Evolutionary conservation across 2,113 vertebrate species (phyloP), one percentile per base, ranked within the genome.

Genomic region (Mobula birostris): DNA sequence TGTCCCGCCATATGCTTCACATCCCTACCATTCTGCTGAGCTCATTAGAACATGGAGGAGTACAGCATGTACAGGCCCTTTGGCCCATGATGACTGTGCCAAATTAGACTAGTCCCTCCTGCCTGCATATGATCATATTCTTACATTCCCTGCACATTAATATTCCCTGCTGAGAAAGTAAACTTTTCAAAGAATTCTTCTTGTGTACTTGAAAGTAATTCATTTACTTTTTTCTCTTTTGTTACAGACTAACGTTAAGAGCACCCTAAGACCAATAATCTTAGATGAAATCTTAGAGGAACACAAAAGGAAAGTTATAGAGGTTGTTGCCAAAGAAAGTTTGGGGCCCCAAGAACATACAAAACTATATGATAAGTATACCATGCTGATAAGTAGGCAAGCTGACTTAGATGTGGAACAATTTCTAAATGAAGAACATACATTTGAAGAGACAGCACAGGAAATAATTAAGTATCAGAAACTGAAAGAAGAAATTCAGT

Each of bases 401-500:
- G 97, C 97, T 0, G 97, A 98, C 90, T 94, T 95, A 79, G 97
- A 98, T n/a, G 94, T 96, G 21, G 96, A 97, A 40, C 95, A 95
- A 7, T 98, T 98, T 95, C 96, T 99, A 63, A 68, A 85, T 8
- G 96, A 97, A 94, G 95, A 96, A 63, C 97, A 96, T 94, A 96
- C 95, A 76, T 98, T 98, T 94, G 96, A 98, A 94, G 97, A 97
- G 94, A 96, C 97, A 82, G 97, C 97, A 96, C 95, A 24, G 0
- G 97, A 98, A 96, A 96, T 97, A 79, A 88, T 94, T 1, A 97
- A 97, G 94, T 98, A 98, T 95, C 96, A 97, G 95, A 94, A 96
- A n/a, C 96, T 98, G 27, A 95, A 95, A 7, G 95, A 98, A 24
- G 97, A 98, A 95, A 98, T 99, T 95, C 96, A 97, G 95, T 97